Evolutionary conservation across 2,888 invertebrate species (phyloP), one percentile per base, ranked within the genome.

Genomic region (Ormia ochracea): DNA sequence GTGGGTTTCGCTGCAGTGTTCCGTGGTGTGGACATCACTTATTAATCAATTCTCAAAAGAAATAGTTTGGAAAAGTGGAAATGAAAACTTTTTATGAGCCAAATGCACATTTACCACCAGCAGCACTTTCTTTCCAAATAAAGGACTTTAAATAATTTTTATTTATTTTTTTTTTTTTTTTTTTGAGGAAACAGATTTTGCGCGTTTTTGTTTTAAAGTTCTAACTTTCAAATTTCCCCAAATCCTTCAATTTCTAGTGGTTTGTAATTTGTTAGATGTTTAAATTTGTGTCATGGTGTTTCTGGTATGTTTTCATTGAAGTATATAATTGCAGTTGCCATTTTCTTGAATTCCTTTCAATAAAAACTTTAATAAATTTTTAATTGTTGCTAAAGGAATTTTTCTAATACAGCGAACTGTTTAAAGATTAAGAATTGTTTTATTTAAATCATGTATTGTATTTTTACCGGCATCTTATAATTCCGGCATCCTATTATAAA

Each of bases 141-240:
- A 36, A 12, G 17, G 10, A 33, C 10, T 31, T 26, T 12, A 7
- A n/a, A 19, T 23, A 43, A 5, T 54, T 26, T 45, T 33, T 7
- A 6, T 5, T 26, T 23, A 21, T 48, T 52, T 41, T 21, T 4
- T 50, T 14, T 26, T 19, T 17, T 31, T 52, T 59, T 73, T 50
- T 43, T 12, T 31, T 68, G 31, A 56, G n/a, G 56, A 52, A 23
- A 10, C 66, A 66, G 74, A 26, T 17, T 65, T 78, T 68, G 69
- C 21, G 58, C 28, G 50, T 69, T 52, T 74, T 74, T 63, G 52
- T 78, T 69, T 65, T 65, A 74, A 61, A 21, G 33, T 78, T 61
- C 21, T 23, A 48, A 33, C 28, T 28, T 41, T 56, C 9, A 4
- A 31, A 31, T 23, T 43, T n/a, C n/a, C 61, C 45, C 68, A 45